Percentiles rank a stretch among this genome's conserved stretches.
These are phyloP conservation scores for Amphiprion clarkii DNA, from an alignment of 2,797 vertebrate species.

Conservation along the genomic window DNA sequence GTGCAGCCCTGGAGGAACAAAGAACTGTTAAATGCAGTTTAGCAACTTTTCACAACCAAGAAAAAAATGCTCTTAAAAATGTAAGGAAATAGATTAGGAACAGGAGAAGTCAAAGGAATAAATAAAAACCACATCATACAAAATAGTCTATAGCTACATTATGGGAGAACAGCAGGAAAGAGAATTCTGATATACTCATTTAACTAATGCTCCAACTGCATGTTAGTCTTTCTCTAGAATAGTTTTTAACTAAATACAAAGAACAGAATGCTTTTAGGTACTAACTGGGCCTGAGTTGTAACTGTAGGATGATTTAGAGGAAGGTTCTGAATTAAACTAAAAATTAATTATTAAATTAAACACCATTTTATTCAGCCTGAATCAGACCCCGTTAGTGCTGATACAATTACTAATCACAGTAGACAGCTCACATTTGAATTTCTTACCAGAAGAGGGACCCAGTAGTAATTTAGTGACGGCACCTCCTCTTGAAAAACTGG, in stretches of 20 bases:
- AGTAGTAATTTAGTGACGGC: slow-evolving; percentile 93
- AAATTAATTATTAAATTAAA: neutral
- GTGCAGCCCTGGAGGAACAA: slow-evolving; percentile 3
- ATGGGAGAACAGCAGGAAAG: neutral
- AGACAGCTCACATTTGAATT: slow-evolving; percentile 3
- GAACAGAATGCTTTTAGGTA: neutral
- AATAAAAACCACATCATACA: neutral
- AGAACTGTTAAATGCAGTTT: neutral
- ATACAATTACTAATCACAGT: neutral
- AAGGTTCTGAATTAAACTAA: neutral
- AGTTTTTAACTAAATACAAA: slow-evolving; percentile 4
- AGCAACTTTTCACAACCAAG: neutral
- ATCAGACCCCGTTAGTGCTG: neutral
- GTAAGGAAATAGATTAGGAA: neutral
- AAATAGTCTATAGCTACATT: neutral
- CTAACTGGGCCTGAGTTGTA: neutral
- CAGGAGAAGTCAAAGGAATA: neutral
- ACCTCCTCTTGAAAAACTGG: slow-evolving; percentile 88
- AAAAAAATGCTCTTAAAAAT: neutral
- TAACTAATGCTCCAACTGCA: neutral
- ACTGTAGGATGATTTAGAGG: neutral
- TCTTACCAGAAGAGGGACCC: slow-evolving; percentile 96
- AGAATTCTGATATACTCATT: neutral
- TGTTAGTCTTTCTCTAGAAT: neutral
- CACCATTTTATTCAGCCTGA: neutral